Evolutionary conservation across 2,797 vertebrate species (phyloP), one percentile per base, ranked within the genome.

Genomic region (Phoebastria nigripes): DNA sequence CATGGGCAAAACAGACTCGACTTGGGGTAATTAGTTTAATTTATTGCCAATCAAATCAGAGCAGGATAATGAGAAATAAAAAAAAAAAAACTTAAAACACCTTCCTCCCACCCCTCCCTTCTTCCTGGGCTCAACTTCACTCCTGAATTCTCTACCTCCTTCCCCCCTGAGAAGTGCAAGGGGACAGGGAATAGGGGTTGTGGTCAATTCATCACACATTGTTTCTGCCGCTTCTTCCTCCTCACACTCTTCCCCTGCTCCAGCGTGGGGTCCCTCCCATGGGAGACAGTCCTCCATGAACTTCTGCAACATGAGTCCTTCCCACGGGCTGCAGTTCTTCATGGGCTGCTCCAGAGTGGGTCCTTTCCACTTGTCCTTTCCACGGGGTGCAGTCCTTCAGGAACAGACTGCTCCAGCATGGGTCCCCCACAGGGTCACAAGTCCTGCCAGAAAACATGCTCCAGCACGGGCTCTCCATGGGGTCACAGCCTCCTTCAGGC

Each of bases 371-470:
- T 37, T 37, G 37, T 37, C 37, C 37, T 37, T 37, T 37, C 37
- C 37, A 37, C 37, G 37, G 37, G 37, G 37, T 37, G 37, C 37
- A 37, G 37, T 37, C 37, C 37, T 37, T 37, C 37, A 37, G 37
- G 37, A 37, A 37, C 37, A 37, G 37, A 37, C 37, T 42, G 25
- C 11, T 65, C 9, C 19, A 54, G 37, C 3, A 0, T 37, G n/a
- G 12, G 20, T 4, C 19, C 7, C 33, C 33, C 33, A 54, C 0
- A 2, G 7, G 12, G 2, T 8, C 19, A 21, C 31, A 42, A 14
- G 19, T 29, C 15, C 37, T 62, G 24, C 17, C 22, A n/a, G 35
- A 4, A 4, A 77, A 3, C 24, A 12, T 62, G 29, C 8, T 41
- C 13, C 37, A n/a, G 17, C 9, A 4, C 5, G 4, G n/a, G 15